Evolutionary conservation across 1,140 invertebrate species (phyloP).

Genomic region (Cotesia vestalis): DNA sequence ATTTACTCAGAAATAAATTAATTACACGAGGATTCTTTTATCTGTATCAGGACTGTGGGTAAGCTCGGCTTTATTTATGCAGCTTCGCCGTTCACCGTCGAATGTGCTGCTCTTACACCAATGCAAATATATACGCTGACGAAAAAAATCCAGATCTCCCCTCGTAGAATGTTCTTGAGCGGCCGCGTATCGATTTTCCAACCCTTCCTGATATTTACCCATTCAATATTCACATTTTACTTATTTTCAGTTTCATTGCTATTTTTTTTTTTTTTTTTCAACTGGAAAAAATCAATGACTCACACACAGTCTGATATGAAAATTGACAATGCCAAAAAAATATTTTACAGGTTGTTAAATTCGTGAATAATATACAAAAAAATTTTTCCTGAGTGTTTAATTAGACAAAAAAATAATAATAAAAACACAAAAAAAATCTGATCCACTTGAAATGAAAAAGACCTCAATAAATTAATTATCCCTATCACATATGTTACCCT

Average conservation of each 20-base stretch:
- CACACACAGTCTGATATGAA: too few relatives aligned
- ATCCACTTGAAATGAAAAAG: too few relatives aligned
- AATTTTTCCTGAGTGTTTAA: too few relatives aligned
- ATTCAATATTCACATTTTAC: too few relatives aligned
- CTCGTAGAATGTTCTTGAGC: slow-evolving; percentile 30
- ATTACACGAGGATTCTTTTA: background rate
- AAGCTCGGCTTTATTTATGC: slow-evolving; percentile 23
- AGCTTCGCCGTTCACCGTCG: background rate
- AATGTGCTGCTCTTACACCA: background rate
- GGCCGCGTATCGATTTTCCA: slow-evolving; percentile 25
- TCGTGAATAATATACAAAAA: too few relatives aligned
- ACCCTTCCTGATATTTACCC: slow-evolving; percentile 25
- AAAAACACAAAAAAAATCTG: too few relatives aligned
- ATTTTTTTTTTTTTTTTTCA: background rate
- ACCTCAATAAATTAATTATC: too few relatives aligned
- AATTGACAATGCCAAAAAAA: too few relatives aligned
- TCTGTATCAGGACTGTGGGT: background rate
- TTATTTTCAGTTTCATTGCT: background rate
- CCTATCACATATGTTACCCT: too few relatives aligned
- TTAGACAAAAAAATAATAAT: too few relatives aligned
- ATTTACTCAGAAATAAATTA: background rate
- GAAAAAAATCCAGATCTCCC: slow-evolving; percentile 16
- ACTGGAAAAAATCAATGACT: too few relatives aligned
- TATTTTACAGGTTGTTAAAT: too few relatives aligned
- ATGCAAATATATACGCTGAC: background rate